phyloP scores from a whole-genome alignment of 1,140 invertebrate genomes.

The Leucophenga varia region DNA sequence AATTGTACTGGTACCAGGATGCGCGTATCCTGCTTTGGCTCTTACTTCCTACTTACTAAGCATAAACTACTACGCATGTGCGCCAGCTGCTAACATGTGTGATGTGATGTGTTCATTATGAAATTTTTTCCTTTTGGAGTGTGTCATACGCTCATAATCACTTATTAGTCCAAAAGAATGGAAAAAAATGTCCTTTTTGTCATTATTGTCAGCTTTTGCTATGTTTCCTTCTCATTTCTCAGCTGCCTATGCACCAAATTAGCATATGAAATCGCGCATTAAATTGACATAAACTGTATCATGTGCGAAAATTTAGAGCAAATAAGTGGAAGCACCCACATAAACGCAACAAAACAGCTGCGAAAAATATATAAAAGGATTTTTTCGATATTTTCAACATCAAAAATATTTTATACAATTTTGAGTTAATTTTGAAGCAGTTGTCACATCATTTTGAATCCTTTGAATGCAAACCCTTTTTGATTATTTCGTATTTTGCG shows the following conservation, averaged over 20 bases:
- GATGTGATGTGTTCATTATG: slow-evolving; percentile 15
- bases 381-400: slow-evolving; percentile 3
- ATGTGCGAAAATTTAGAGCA: no score
- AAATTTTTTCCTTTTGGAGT: slow-evolving; percentile 34
- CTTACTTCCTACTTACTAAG: slow-evolving; percentile 2
- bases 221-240: slow-evolving; percentile 25
- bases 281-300: no score
- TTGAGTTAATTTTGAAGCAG: not conserved
- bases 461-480: not conserved
- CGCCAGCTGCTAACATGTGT: no score
- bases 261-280: not conserved
- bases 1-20: slow-evolving; percentile 46
- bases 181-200: slow-evolving; percentile 8
- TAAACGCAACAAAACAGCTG: slow-evolving; percentile 24
- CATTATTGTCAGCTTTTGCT: slow-evolving; percentile 2
- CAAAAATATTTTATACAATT: slow-evolving; percentile 6
- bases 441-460: no score
- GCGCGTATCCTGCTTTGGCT: slow-evolving; percentile 42
- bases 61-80: slow-evolving; percentile 28
- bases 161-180: not conserved
- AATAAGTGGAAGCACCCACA: slow-evolving; percentile 14
- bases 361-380: no score
- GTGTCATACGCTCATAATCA: slow-evolving; percentile 16
- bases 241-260: slow-evolving; percentile 23
- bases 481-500: slow-evolving; percentile 29